Evolutionary conservation across 2,113 vertebrate species (phyloP), one percentile per base, ranked within the genome.

Genomic region (Phylloscopus trochilus): DNA sequence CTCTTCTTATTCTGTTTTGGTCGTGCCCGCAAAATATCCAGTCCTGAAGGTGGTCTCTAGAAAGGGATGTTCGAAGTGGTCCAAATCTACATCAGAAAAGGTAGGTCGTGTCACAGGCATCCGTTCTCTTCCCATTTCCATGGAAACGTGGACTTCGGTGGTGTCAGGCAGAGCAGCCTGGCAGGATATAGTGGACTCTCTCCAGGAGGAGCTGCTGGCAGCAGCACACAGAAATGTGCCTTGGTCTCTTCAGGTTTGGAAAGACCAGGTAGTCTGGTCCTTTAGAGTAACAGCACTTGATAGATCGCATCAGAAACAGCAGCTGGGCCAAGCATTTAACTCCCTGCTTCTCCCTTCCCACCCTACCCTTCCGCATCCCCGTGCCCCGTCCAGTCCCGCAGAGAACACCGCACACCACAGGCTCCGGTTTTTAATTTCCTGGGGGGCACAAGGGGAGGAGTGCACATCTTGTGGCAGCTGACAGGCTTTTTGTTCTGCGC

Each of bases 341-440:
- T 89, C 37, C n/a, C 15, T 26, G 1, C 28, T 83, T 82, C n/a
- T 27, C 35, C n/a, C 23, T 87, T 88, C 56, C 52, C 41, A 10
- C 35, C 47, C 37, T 68, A 27, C 52, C 62, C 58, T 75, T 84
- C 83, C 6, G 1, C 46, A 46, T 64, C 79, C 41, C n/a, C 2
- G 37, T 52, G 80, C 56, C 69, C 55, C 3, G 0, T 67, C 69
- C 92, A 7, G 46, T 88, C 85, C 87, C 1, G 7, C 93, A 53
- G 88, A 86, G 89, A 84, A 51, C 78, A 56, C 69, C 12, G 41
- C 53, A 75, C 84, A 69, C 64, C 73, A 63, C 95, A 80, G 92
- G 95, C 87, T 74, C 28, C 67, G 72, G 31, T 59, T 97, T 97
- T 91, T 93, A 93, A 95, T 97, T 97, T 97, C 95, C 93, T 78